phyloP scores from a whole-genome alignment of 2,797 vertebrate genomes.

The Clarias laeviceps region DNA sequence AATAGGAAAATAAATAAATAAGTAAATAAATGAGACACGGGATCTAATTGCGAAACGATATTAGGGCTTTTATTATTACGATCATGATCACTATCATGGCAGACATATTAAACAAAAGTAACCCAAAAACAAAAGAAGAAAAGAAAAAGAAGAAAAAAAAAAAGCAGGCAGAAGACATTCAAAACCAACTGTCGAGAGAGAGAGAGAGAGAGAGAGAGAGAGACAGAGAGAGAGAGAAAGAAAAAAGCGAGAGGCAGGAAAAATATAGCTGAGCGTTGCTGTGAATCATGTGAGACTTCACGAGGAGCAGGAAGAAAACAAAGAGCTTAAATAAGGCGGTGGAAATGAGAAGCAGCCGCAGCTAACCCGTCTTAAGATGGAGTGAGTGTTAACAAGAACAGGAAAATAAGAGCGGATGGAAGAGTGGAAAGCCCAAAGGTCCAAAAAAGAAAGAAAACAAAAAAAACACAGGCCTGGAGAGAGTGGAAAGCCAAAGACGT shows the following conservation, averaged over 20 bases:
- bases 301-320: constrained; percentile 21
- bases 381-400: constrained; percentile 13
- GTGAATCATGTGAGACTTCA: constrained; percentile 30
- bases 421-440: constrained; percentile 15
- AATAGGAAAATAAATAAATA: background rate
- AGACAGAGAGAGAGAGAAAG: too few species aligned
- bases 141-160: background rate
- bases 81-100: background rate
- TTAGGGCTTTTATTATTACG: background rate
- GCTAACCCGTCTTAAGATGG: constrained; percentile 11
- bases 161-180: background rate
- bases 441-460: background rate
- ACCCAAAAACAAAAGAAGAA: background rate
- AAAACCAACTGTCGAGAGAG: background rate
- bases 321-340: constrained; percentile 23
- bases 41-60: background rate
- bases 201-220: too few species aligned
- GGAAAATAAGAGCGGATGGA: constrained; percentile 13
- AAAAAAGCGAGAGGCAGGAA: background rate
- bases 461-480: background rate
- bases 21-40: background rate
- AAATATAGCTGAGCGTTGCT: background rate
- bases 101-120: background rate
- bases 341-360: constrained; percentile 22
- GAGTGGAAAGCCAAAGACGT: background rate